Base-by-base conservation (phyloP, 2,113 vertebrate species). In the Eonycteris spelaea region DNA sequence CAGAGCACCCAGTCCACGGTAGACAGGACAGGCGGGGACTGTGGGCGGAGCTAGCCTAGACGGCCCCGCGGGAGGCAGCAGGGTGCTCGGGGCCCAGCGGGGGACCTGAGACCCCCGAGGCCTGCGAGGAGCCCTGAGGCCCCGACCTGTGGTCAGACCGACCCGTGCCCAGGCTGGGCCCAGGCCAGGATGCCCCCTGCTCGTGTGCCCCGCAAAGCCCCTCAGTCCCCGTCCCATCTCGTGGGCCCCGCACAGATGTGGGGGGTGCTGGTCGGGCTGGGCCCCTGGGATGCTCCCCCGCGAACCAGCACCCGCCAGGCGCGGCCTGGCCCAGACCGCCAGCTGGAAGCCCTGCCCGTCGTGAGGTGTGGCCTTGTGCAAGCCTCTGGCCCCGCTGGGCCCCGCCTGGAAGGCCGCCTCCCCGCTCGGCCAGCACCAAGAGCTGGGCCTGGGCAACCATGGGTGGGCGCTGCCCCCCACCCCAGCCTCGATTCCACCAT, bases 1-100 rank as follows among this genome's bases (percentile, higher is more conserved):
- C 3, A 0, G 70, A 6, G 33, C 0, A 0, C 38, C 51, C 1
- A 45, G 57, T 30, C n/a, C 18, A 1, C 1, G 30, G 6, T 0
- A 3, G 24, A 33, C 33, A 1, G 6, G 61, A 67, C 2, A 14
- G 4, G 0, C 2, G 2, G 57, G 19, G n/a, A 30, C 26, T 28
- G 6, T 0, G 0, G 2, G 68, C 8, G 7, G 9, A 24, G 15
- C 12, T 0, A 5, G 33, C n/a, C 61, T 53, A 8, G 26, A 59
- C 9, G 53, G 2, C 1, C 30, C 40, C 28, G 22, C 7, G 13
- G 28, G 57, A 28, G n/a, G 48, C 4, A 5, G 59, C 7, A 2
- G 40, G 22, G 9, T 0, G 1, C 48, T 13, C 4, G 18, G 9
- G 4, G 22, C 35, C 3, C 0, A 30, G 51, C 43, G 7, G 43